phyloP scores from a whole-genome alignment of 2,888 invertebrate species.

The Drosophila kuntzei region DNA sequence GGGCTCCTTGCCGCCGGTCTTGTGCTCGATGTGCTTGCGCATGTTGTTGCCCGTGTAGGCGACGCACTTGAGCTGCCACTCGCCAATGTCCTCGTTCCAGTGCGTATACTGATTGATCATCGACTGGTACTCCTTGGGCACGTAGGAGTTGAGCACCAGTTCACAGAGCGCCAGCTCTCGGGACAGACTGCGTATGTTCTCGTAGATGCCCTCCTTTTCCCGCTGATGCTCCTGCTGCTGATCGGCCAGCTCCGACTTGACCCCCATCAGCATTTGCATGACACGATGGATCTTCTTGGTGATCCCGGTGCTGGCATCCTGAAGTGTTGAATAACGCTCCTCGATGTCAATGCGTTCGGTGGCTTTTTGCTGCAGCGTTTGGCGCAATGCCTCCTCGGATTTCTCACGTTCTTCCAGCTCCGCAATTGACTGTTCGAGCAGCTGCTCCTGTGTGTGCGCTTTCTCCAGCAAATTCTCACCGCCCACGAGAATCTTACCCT shows the following conservation, averaged over 20 bases:
- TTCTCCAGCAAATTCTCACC: constrained; percentile 99
- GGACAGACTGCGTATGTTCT: constrained; percentile 95
- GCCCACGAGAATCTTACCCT: constrained; percentile 98
- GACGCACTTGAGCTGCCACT: constrained; percentile 99
- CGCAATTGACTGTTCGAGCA: constrained; percentile 94
- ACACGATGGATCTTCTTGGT: constrained; percentile 96
- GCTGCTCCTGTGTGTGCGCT: constrained; percentile 95
- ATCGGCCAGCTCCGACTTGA: constrained; percentile 93
- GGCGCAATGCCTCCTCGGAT: constrained; percentile 92
- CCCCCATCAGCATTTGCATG: constrained; percentile 93
- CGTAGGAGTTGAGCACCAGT: constrained; percentile 95
- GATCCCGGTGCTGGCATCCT: constrained; percentile 97
- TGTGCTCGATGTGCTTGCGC: constrained; percentile 89
- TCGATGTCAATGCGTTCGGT: constrained; percentile 97
- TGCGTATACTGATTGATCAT: constrained; percentile 96
- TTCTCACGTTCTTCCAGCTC: constrained; percentile 92
- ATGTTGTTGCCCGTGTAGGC: constrained; percentile 99
- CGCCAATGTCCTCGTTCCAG: constrained; percentile 99
- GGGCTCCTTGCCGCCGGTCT: constrained; percentile 85
- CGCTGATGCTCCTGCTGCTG: constrained; percentile 97
- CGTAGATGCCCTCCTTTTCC: constrained; percentile 98
- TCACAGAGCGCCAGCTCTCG: constrained; percentile 96
- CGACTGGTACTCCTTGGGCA: constrained; percentile 96
- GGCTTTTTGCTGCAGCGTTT: constrained; percentile 94
- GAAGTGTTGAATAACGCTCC: constrained; percentile 96